Conservation (phyloP, 2,797 vertebrate genomes). For the Eidolon dupreanum region DNA sequence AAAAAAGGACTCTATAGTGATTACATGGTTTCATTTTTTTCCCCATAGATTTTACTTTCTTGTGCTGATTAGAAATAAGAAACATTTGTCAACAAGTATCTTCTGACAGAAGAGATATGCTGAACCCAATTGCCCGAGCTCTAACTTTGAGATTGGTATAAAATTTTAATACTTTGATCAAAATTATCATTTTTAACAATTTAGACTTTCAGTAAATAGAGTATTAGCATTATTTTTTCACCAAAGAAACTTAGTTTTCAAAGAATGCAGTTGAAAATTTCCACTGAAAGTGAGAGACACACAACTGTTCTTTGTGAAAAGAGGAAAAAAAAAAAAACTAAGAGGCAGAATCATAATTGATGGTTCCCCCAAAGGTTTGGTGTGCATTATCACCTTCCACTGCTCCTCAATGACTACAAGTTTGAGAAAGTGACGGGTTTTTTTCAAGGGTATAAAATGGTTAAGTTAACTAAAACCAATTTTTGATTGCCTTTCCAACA, state of each 20-base stretch:
- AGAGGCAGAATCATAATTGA: background rate
- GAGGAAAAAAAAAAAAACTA: background rate
- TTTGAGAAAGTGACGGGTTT: background rate
- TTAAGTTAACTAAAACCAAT: slow-evolving; percentile 44
- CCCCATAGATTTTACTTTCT: background rate
- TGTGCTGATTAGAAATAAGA: background rate
- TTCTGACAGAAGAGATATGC: background rate
- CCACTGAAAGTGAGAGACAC: background rate
- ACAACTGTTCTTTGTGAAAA: background rate
- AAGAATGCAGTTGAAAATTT: background rate
- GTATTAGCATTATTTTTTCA: background rate
- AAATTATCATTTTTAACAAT: no score
- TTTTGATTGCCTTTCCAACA: slow-evolving; percentile 38
- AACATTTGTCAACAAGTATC: background rate
- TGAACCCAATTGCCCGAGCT: background rate
- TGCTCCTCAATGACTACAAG: background rate
- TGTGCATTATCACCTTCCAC: background rate
- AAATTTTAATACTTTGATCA: background rate
- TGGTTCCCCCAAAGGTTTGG: background rate
- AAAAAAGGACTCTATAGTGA: background rate
- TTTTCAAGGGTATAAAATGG: background rate
- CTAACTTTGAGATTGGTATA: background rate
- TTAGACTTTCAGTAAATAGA: background rate
- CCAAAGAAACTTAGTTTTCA: background rate
- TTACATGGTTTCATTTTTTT: background rate